Conservation (phyloP, 2,888 invertebrate genomes). For the Hermodice carunculata region DNA sequence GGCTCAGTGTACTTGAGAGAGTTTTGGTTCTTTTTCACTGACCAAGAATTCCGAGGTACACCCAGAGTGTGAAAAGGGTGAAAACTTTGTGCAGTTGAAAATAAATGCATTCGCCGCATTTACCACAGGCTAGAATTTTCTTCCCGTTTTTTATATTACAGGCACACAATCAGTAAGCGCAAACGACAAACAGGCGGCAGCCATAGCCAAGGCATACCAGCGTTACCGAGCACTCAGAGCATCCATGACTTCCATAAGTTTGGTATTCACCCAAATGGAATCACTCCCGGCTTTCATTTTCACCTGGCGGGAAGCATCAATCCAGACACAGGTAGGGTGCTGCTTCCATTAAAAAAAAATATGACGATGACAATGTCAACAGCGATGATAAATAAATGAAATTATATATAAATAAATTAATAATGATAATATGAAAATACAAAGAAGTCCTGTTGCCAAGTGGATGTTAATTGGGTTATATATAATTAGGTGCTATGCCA, state of each 20-base stretch:
- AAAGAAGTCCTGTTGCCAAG: too few relatives aligned
- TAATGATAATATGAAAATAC: too few relatives aligned
- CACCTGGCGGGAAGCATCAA: slow-evolving; percentile 83
- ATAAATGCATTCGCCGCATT: neutral
- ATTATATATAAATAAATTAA: too few relatives aligned
- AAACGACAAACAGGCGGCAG: slow-evolving; percentile 18
- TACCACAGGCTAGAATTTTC: neutral
- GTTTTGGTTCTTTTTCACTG: too few relatives aligned
- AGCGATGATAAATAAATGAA: too few relatives aligned
- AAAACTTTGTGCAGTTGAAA: neutral
- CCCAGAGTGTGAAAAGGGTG: neutral
- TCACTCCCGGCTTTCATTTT: slow-evolving; percentile 90
- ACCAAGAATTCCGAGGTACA: too few relatives aligned
- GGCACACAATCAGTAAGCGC: slow-evolving; percentile 34
- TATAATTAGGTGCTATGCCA: too few relatives aligned
- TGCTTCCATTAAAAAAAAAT: too few relatives aligned
- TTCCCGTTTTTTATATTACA: slow-evolving; percentile 2
- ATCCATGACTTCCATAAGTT: slow-evolving; percentile 96
- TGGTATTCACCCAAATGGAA: slow-evolving; percentile 82
- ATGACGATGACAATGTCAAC: too few relatives aligned
- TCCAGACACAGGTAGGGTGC: slow-evolving; percentile 64
- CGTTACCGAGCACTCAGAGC: slow-evolving; percentile 71
- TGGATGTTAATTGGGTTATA: too few relatives aligned
- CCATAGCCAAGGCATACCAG: neutral
- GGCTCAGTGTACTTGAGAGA: too few relatives aligned